Evolutionary conservation across 2,797 vertebrate species (phyloP).

Genomic region (Eulemur albifrons): DNA sequence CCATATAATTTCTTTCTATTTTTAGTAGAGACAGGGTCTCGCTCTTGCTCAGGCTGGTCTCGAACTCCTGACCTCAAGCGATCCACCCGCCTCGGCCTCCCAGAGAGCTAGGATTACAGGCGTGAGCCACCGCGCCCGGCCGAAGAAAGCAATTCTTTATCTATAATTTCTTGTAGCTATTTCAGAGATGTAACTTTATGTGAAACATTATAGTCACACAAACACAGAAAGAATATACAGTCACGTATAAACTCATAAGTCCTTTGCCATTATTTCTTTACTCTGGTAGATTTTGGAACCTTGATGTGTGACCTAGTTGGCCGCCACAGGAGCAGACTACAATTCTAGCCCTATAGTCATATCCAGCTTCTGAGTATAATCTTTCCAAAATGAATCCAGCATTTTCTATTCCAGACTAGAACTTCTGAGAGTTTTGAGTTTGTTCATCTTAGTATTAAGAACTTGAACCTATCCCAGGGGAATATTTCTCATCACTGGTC

Average conservation of each 20-base stretch:
- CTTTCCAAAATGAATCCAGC: background rate
- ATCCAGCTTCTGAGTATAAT: background rate
- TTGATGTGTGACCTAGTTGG: background rate
- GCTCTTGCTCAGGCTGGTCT: too few species aligned
- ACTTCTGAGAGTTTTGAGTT: background rate
- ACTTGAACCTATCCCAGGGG: background rate
- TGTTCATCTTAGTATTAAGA: background rate
- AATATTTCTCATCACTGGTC: constrained; percentile 78
- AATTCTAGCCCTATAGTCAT: background rate
- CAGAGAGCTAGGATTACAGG: too few species aligned
- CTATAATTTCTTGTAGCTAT: background rate
- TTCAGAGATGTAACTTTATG: background rate
- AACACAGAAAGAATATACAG: background rate
- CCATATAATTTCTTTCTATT: too few species aligned
- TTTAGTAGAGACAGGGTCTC: too few species aligned
- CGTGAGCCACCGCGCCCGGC: too few species aligned
- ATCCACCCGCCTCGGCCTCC: too few species aligned
- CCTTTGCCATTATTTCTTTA: background rate
- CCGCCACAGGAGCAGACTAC: background rate
- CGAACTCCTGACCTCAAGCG: too few species aligned
- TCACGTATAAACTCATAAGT: background rate
- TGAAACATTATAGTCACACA: background rate
- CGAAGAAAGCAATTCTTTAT: too few species aligned
- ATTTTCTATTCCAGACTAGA: background rate
- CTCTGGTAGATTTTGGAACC: background rate